phyloP scores from a whole-genome alignment of 2,797 vertebrate genomes.

The Argentina silus region DNA sequence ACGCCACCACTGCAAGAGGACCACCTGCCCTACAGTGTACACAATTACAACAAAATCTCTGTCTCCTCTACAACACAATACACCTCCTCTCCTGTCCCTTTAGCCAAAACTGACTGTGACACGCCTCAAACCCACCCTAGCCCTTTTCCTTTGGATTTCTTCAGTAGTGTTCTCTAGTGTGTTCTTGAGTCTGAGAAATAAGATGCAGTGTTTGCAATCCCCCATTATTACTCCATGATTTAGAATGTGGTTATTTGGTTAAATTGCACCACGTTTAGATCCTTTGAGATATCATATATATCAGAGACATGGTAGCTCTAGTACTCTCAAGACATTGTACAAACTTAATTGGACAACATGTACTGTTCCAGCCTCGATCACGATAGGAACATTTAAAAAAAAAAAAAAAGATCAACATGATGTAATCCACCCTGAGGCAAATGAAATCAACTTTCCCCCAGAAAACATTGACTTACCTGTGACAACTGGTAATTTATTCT shows the following conservation, averaged over 20 bases:
- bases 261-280: too few relatives aligned
- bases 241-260: too few relatives aligned
- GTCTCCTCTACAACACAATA: conserved; percentile 48
- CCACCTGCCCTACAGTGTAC: conserved; percentile 52
- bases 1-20: conserved; percentile 51
- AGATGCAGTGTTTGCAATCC: conserved; percentile 5
- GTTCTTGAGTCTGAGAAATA: conserved; percentile 1
- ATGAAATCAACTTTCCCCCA: background rate
- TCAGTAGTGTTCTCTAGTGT: conserved; percentile 1
- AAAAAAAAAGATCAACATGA: background rate
- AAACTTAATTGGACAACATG: background rate
- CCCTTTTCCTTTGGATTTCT: conserved; percentile 11
- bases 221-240: background rate
- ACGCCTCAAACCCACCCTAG: conserved; percentile 26
- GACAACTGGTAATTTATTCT: conserved; percentile 8
- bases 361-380: conserved; percentile 31
- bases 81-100: conserved; percentile 59
- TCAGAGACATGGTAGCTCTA: background rate
- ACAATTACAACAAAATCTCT: conserved; percentile 38
- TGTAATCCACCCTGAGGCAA: conserved; percentile 3
- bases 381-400: conserved; percentile 17
- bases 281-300: conserved; percentile 8
- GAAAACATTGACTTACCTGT: conserved; percentile 22
- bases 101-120: conserved; percentile 70
- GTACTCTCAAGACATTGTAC: background rate